Percentiles rank a stretch among this genome's conserved stretches.
Evolutionary conservation across 2,113 vertebrate species (phyloP).

Genomic region (Vulpes vulpes): DNA sequence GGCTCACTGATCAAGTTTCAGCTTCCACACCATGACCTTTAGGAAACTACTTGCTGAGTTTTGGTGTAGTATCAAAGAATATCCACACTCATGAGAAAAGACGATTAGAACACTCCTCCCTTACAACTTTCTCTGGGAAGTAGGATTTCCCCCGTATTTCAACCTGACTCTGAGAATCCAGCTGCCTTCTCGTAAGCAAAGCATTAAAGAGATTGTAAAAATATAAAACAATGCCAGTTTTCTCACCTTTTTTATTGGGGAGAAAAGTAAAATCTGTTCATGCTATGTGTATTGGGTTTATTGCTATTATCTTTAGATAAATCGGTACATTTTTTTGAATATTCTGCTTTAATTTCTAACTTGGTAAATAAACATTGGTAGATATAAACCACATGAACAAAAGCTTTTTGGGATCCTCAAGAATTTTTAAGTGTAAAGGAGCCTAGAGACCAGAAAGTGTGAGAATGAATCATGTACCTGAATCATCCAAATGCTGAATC

Average conservation of each 20-base stretch:
- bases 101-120: not conserved
- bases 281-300: not conserved
- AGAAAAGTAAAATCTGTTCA: constrained; percentile 59
- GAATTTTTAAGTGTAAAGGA: not conserved
- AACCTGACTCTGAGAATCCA: constrained; percentile 31
- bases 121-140: not conserved
- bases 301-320: constrained; percentile 41
- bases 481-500: not conserved
- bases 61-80: constrained; percentile 43
- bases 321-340: not conserved
- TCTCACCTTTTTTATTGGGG: constrained; percentile 37
- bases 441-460: not conserved
- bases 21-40: not conserved
- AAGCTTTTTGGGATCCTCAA: not conserved
- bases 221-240: constrained; percentile 19
- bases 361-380: constrained; percentile 29
- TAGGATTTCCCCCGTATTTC: not conserved
- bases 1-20: not conserved
- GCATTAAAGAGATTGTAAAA: constrained; percentile 29
- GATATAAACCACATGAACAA: not conserved
- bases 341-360: constrained; percentile 53
- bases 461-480: not conserved
- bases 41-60: not conserved
- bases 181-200: constrained; percentile 14
- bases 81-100: not conserved